Conservation (phyloP, 2,113 vertebrate species). For the Corythaixoides concolor region DNA sequence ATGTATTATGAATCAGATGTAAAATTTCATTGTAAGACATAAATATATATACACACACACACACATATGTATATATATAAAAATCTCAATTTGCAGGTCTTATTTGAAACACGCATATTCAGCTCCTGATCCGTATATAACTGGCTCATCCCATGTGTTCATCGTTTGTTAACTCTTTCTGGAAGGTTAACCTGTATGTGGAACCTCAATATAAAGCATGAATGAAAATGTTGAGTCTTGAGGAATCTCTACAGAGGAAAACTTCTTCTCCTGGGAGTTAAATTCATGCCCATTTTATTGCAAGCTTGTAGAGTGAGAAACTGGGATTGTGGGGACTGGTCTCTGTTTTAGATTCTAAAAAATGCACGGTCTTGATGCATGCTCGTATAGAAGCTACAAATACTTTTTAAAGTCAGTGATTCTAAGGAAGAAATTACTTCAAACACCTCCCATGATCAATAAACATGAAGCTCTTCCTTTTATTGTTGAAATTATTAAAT, state of each 20-base stretch:
- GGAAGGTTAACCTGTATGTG: not conserved
- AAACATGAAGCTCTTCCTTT: conserved; percentile 33
- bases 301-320: not conserved
- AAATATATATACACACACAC: not conserved
- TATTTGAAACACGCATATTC: not conserved
- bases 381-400: conserved; percentile 22
- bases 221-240: not conserved
- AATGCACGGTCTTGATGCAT: not conserved
- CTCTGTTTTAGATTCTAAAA: conserved; percentile 4
- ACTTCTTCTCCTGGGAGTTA: not conserved
- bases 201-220: not conserved
- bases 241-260: not conserved
- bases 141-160: not conserved
- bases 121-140: not conserved
- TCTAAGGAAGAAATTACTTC: not conserved
- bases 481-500: conserved; percentile 39
- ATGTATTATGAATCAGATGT: not conserved
- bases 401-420: not conserved
- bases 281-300: conserved; percentile 1
- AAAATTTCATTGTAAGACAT: not conserved
- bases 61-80: too few relatives aligned
- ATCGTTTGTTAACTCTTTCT: conserved; percentile 25
- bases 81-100: not conserved
- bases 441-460: not conserved
- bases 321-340: not conserved